Base-by-base conservation (phyloP, 2,888 invertebrate species). In the Ormyrus labotus region DNA sequence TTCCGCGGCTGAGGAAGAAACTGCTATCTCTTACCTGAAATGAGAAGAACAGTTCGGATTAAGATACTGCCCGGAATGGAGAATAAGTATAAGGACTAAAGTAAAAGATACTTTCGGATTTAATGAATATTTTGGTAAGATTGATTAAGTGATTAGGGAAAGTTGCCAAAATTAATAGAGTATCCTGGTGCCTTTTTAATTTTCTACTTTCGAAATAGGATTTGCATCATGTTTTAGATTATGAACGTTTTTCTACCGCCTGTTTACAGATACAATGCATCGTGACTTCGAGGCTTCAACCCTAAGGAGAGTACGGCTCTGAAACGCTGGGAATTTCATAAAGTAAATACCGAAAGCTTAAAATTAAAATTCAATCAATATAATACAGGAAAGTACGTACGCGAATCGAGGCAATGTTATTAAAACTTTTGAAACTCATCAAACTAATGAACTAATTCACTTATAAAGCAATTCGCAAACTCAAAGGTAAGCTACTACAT, bases 11-110 rank as follows among this genome's bases (percentile, higher is more conserved):
- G 34, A 4, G 34, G 34, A 34, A 34, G 34, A 34, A 34, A 11
- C 50, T 65, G 50, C 68, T 79, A 68, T 68, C 69, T 79, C 68
- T 73, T 73, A 79, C 79, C 73, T 79, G 73, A 61, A 79, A 79
- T 57, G 63, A 69, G 68, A 73, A 79, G 68, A 73, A 67, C 34
- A 70, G 57, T 64, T 58, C 34, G 70, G 60, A 78, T 71, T 71
- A 70, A 75, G 75, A 68, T 68, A 68, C 68, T 45, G 51, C 10
- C 8, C 57, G 34, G 10, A 73, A 19, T 19, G 19, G 34, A 13
- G 11, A 68, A 48, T 34, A 34, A 34, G 34, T 34, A 34, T 34
- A 34, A 34, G 45, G 68, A 65, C 19, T 34, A 34, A 61, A 64
- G 48, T 13, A 50, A 13, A 50, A 65, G 48, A 13, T 65, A 34